Percentiles rank a stretch among this genome's conserved stretches.
phyloP scores from a whole-genome alignment of 2,113 vertebrate genomes.

The Odontophorus gujanensis region DNA sequence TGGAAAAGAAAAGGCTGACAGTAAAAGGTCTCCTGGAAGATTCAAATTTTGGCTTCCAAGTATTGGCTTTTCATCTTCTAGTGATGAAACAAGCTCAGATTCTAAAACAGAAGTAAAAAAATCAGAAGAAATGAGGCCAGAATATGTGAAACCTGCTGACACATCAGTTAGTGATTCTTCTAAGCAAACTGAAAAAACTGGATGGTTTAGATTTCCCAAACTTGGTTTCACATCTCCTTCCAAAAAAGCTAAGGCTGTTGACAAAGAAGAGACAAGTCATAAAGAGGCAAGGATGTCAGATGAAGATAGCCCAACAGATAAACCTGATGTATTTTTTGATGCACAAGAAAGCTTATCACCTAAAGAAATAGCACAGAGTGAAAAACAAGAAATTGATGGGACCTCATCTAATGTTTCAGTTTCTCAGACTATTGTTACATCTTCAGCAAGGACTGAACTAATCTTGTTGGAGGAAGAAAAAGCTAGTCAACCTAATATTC shows the following conservation, averaged over 20 bases:
- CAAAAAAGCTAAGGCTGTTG: constrained; percentile 44
- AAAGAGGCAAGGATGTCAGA: constrained; percentile 41
- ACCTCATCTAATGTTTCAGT: background rate
- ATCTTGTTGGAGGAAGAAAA: constrained; percentile 55
- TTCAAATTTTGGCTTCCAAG: constrained; percentile 79
- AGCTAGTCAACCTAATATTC: background rate
- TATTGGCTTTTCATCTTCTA: constrained; percentile 76
- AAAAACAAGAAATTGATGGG: background rate
- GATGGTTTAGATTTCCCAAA: constrained; percentile 81
- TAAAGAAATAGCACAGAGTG: constrained; percentile 47
- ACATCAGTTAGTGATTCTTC: constrained; percentile 16
- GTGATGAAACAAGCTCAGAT: constrained; percentile 9
- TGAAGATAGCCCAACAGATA: constrained; percentile 62
- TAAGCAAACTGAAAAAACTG: constrained; percentile 65
- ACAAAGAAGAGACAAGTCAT: background rate
- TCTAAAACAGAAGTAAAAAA: background rate
- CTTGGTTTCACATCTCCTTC: constrained; percentile 78
- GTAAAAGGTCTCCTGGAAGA: constrained; percentile 63
- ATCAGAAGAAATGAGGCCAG: background rate
- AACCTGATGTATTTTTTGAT: constrained; percentile 74
- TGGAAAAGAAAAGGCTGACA: constrained; percentile 43
- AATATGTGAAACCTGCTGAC: constrained; percentile 41
- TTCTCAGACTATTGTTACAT: constrained; percentile 3
- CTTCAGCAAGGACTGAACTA: constrained; percentile 71
- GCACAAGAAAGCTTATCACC: constrained; percentile 73